phyloP scores from a whole-genome alignment of 2,113 vertebrate species.

The Glaucidium brasilianum region DNA sequence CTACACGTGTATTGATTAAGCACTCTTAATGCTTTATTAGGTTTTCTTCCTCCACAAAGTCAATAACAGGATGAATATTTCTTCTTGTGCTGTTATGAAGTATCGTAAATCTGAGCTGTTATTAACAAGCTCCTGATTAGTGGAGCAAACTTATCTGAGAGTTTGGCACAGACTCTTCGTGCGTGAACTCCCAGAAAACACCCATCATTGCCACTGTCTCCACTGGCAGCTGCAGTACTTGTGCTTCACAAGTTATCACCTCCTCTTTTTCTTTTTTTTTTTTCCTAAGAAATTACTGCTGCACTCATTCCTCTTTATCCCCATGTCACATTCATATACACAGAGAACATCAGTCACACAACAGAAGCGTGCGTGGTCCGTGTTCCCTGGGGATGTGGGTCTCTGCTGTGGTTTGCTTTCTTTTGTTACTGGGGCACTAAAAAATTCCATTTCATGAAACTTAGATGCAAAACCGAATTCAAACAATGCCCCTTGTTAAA shows the following conservation, averaged over 20 bases:
- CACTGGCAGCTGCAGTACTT: not conserved
- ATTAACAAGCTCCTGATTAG: constrained; percentile 36
- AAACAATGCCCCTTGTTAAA: not conserved
- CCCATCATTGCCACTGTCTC: not conserved
- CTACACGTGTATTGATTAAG: constrained; percentile 46
- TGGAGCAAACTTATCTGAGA: not conserved
- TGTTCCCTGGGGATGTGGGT: not conserved
- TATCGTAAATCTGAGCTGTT: constrained; percentile 37
- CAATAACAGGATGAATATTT: constrained; percentile 51
- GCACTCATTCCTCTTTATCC: not conserved
- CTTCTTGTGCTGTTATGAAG: constrained; percentile 35
- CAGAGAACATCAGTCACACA: not conserved
- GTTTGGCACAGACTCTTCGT: not conserved
- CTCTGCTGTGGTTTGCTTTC: not conserved
- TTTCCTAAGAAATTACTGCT: not conserved
- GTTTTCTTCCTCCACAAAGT: constrained; percentile 51
- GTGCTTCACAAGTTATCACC: not conserved
- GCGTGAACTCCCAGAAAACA: not conserved
- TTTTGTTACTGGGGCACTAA: not conserved
- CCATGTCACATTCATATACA: fast-evolving
- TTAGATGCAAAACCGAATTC: not conserved
- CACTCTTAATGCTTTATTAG: constrained; percentile 53
- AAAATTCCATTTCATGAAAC: not conserved
- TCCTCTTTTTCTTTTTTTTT: not conserved
- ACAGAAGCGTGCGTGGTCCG: fast-evolving